A percentile compares a stretch with the other conserved stretches of the same genome.
These are phyloP conservation scores for Hanleya hanleyi DNA, from an alignment of 2,888 invertebrate genomes.

Conservation along the genomic window DNA sequence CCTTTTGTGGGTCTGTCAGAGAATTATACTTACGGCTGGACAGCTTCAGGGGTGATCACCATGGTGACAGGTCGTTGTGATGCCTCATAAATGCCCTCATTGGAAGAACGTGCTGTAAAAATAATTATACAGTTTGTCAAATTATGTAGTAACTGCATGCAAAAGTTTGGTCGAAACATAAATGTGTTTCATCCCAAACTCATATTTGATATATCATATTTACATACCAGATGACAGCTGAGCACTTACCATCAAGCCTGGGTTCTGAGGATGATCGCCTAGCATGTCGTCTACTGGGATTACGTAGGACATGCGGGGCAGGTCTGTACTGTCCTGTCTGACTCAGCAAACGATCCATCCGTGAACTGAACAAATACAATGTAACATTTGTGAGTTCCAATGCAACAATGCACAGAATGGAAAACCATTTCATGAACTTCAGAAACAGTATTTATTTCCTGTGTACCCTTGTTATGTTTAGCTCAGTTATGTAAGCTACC, in stretches of 20 bases:
- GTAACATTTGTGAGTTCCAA: too few species aligned
- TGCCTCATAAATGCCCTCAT: conserved; percentile 9
- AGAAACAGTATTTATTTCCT: too few species aligned
- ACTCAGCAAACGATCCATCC: not conserved
- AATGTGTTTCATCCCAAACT: not conserved
- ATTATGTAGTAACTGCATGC: not conserved
- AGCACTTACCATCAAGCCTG: conserved; percentile 49
- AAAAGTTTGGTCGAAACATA: not conserved
- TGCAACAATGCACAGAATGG: too few species aligned
- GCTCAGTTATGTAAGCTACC: too few species aligned
- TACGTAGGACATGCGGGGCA: conserved; percentile 55
- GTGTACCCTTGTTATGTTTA: too few species aligned
- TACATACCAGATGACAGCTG: not conserved
- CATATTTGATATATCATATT: not conserved
- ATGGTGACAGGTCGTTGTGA: conserved; percentile 56
- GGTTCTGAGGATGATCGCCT: conserved; percentile 63
- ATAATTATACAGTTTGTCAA: not conserved
- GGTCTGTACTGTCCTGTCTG: conserved; percentile 9
- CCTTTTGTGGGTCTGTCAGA: too few species aligned
- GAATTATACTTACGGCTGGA: conserved; percentile 60
- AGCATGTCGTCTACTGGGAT: conserved; percentile 64
- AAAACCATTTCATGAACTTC: too few species aligned
- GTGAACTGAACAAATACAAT: not conserved
- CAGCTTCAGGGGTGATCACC: conserved; percentile 60
- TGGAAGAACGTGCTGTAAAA: not conserved